phyloP scores from a whole-genome alignment of 2,888 invertebrate species.

The Dione juno region DNA sequence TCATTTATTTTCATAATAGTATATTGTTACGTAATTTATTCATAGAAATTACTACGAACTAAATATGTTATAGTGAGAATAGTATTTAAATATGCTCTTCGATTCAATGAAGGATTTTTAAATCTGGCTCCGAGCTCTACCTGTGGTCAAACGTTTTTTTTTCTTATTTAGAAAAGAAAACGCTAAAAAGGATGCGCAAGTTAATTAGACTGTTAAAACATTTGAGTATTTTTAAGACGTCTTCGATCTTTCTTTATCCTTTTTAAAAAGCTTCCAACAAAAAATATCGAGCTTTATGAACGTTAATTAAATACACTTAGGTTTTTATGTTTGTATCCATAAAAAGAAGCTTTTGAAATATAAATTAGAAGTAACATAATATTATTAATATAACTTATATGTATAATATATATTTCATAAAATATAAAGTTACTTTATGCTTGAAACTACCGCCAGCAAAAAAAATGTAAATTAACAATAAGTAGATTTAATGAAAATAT shows the following conservation, averaged over 20 bases:
- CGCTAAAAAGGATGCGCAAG: conserved; percentile 1
- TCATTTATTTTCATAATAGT: background rate
- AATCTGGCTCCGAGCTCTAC: background rate
- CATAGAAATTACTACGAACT: no score
- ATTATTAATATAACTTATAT: no score
- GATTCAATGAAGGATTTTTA: background rate
- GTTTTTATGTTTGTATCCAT: background rate
- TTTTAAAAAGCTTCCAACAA: background rate
- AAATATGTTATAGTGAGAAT: background rate
- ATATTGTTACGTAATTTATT: background rate
- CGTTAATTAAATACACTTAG: background rate
- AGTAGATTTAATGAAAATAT: no score
- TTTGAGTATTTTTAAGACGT: background rate
- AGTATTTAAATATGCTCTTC: background rate
- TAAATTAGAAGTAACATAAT: background rate
- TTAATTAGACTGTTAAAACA: background rate
- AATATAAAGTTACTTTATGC: no score
- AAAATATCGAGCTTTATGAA: background rate
- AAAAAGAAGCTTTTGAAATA: background rate
- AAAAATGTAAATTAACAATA: no score
- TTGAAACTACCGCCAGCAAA: no score
- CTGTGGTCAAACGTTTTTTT: conserved; percentile 1
- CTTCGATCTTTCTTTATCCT: background rate
- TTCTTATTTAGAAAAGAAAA: conserved; percentile 7
- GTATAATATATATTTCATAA: no score